Conservation (phyloP, 2,113 vertebrate species). For the Salvelinus namaycush region DNA sequence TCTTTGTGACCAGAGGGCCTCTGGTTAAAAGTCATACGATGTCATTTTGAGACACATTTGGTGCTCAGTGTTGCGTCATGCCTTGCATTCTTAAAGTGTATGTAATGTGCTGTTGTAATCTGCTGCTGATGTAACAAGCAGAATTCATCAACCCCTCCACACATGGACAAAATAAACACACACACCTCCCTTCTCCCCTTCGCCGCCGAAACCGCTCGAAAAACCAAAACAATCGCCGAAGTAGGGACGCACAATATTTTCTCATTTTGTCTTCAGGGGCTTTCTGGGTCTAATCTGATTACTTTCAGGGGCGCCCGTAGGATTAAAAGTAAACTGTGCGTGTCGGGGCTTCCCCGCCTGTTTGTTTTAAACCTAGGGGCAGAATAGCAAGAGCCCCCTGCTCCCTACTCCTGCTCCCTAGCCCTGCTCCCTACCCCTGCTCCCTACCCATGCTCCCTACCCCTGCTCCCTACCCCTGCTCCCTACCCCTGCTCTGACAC, state of each 20-base stretch:
- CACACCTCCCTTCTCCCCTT: neutral
- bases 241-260: slow-evolving; percentile 39
- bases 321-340: slow-evolving; percentile 55
- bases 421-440: slow-evolving; percentile 9
- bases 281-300: slow-evolving; percentile 58
- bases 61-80: too few relatives aligned
- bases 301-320: slow-evolving; percentile 42
- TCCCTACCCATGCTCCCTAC: slow-evolving; percentile 5
- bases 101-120: too few relatives aligned
- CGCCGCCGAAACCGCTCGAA: neutral
- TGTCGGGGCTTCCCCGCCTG: slow-evolving; percentile 42
- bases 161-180: neutral
- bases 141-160: neutral
- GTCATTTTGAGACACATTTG: too few relatives aligned
- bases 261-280: slow-evolving; percentile 39
- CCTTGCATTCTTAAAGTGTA: too few relatives aligned
- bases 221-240: slow-evolving; percentile 37
- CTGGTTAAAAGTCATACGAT: too few relatives aligned
- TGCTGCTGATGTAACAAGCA: too few relatives aligned
- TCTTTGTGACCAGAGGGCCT: too few relatives aligned
- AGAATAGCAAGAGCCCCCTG: slow-evolving; percentile 50
- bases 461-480: slow-evolving; percentile 22
- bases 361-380: slow-evolving; percentile 56
- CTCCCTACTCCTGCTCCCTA: slow-evolving; percentile 22
- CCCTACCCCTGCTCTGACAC: slow-evolving; percentile 13